Base-by-base conservation (phyloP, 2,797 vertebrate genomes). In the Amblyraja radiata region DNA sequence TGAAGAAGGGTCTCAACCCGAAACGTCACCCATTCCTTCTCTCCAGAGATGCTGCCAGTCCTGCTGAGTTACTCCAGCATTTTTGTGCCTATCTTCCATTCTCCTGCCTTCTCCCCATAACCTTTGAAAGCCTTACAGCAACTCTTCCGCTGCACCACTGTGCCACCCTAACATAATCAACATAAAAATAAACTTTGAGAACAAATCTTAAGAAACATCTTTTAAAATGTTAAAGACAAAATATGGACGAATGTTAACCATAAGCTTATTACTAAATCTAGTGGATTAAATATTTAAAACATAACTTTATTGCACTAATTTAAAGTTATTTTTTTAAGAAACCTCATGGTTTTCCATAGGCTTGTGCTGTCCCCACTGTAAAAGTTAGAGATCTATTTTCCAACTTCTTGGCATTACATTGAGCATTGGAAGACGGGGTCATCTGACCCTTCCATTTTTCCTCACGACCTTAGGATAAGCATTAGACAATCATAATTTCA, bases 121-220 rank as follows among this genome's bases (percentile, higher is more conserved):
- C 46, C 46, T 2, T 46, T 46, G 46, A 46, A 46, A 46, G 46
- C 46, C 46, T 46, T 46, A 46, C 46, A 46, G 2, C 46, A 46
- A 3, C 46, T 46, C 46, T 46, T 46, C 46, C 46, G 2, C 46
- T 46, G 46, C 46, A 4, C 46, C 46, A 46, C 46, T 4, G 3
- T 46, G 46, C 46, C 46, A 4, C 2, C 46, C 2, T 46, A 46
- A 46, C 46, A 46, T 46, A 46, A 46, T 46, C 2, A 3, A 46
- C 46, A 90, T 90, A 90, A 90, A 71, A 71, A 36, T 68, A 90
- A 71, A 90, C 36, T 25, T 71, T 39, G 65, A 90, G 46, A 71
- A 73, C 68, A 90, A 90, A 71, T 90, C 63, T 71, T 73, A 32
- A 73, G 68, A 71, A 73, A 3, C 88, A 39, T 16, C 21, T 10